A percentile compares a stretch with the other conserved stretches of the same genome.
phyloP scores from a whole-genome alignment of 2,888 invertebrate species.

The Altica lythri region DNA sequence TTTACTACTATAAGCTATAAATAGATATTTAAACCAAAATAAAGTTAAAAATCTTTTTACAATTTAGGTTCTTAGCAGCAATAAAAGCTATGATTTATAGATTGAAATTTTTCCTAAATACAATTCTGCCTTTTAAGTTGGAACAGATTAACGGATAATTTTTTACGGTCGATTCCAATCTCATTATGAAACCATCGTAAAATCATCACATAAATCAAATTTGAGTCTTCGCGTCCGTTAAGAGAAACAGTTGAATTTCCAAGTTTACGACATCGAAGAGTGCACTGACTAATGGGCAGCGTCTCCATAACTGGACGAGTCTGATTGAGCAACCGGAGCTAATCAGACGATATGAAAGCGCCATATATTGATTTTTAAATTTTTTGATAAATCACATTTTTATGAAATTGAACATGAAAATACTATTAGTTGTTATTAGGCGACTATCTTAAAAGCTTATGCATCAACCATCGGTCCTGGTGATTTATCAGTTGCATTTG shows the following conservation, averaged over 20 bases:
- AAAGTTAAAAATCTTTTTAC: too few relatives aligned
- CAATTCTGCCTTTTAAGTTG: not conserved
- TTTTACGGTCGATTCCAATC: constrained; percentile 21
- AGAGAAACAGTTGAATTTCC: constrained; percentile 27
- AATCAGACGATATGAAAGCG: constrained; percentile 22
- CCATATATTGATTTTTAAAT: constrained; percentile 37
- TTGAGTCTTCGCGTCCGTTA: constrained; percentile 23
- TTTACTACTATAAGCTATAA: too few relatives aligned
- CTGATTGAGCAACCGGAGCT: constrained; percentile 19
- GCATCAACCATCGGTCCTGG: constrained; percentile 18
- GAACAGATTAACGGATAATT: constrained; percentile 23
- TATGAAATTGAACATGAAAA: constrained; percentile 39
- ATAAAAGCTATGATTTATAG: too few relatives aligned
- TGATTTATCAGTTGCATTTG: constrained; percentile 26
- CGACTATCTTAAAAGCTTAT: constrained; percentile 25
- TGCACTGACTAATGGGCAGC: constrained; percentile 22
- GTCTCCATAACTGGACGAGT: constrained; percentile 23
- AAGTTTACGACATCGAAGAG: constrained; percentile 25
- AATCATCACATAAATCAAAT: constrained; percentile 27
- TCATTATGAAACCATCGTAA: constrained; percentile 24
- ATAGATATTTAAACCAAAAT: too few relatives aligned
- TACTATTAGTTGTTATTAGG: constrained; percentile 37
- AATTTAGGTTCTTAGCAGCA: too few relatives aligned
- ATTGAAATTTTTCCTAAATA: not conserved
- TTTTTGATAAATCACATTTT: constrained; percentile 39